These are phyloP conservation scores for Monomorium pharaonis DNA, from an alignment of 1,140 invertebrate species.

Conservation along the genomic window DNA sequence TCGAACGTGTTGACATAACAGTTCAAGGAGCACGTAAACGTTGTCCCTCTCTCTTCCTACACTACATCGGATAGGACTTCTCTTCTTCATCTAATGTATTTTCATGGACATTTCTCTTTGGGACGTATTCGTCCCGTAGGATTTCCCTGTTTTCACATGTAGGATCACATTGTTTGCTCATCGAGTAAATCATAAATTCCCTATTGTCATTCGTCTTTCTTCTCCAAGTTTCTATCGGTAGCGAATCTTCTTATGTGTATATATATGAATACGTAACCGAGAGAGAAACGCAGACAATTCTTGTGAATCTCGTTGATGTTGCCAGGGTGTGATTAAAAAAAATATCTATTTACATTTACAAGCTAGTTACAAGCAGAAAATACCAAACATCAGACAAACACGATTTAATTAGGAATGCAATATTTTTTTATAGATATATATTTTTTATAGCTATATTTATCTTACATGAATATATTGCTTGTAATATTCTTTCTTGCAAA, in stretches of 20 bases:
- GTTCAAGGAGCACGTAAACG: constrained; percentile 65
- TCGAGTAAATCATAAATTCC: constrained; percentile 46
- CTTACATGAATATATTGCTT: background rate
- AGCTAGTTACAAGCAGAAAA: background rate
- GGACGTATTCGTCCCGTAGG: constrained; percentile 26
- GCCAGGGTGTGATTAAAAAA: background rate
- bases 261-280: constrained; percentile 13
- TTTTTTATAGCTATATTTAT: background rate
- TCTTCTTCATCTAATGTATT: constrained; percentile 57
- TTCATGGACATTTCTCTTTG: constrained; percentile 27
- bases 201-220: background rate
- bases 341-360: background rate
- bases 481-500: background rate
- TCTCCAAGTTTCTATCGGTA: constrained; percentile 27
- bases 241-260: constrained; percentile 22
- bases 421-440: background rate
- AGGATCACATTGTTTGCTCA: constrained; percentile 63
- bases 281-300: constrained; percentile 11
- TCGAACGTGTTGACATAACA: constrained; percentile 65
- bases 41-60: constrained; percentile 53
- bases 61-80: constrained; percentile 59
- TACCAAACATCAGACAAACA: background rate
- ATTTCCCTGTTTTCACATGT: constrained; percentile 47
- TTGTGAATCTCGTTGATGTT: background rate
- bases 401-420: background rate